Evolutionary conservation across 2,888 invertebrate genomes (phyloP).

Genomic region (Galerucella calmariensis): DNA sequence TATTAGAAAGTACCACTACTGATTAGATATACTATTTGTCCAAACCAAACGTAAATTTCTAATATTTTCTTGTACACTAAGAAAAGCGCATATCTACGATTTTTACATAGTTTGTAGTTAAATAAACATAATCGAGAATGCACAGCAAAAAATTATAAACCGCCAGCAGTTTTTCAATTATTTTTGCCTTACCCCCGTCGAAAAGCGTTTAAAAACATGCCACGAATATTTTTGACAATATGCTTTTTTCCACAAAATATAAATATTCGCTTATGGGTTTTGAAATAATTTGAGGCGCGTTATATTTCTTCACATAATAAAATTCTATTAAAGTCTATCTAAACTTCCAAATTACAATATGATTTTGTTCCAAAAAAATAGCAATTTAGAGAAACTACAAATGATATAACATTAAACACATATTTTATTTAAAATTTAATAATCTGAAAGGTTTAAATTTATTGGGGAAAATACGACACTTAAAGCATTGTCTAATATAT

Average conservation of each 20-base stretch:
- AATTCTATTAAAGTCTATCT: neutral
- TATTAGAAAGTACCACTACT: too few relatives aligned
- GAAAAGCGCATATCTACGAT: neutral
- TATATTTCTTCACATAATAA: neutral
- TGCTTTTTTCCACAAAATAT: neutral
- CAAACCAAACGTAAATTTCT: neutral
- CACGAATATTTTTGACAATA: slow-evolving; percentile 1
- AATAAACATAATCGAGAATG: neutral
- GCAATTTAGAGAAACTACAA: neutral
- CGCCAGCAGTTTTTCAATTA: slow-evolving; percentile 28
- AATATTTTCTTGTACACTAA: neutral
- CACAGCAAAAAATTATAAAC: slow-evolving; percentile 15
- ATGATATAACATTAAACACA: neutral
- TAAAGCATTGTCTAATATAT: too few relatives aligned
- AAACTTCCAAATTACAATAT: neutral
- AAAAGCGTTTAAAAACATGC: neutral
- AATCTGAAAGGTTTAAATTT: neutral
- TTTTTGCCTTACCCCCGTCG: neutral
- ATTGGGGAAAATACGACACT: too few relatives aligned
- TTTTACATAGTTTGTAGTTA: slow-evolving; percentile 2
- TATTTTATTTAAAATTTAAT: neutral
- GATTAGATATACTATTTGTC: too few relatives aligned
- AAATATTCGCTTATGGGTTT: neutral
- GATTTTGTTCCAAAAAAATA: too few relatives aligned
- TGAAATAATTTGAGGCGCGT: neutral